Evolutionary conservation across 2,113 vertebrate genomes (phyloP), one percentile per base, ranked within the genome.

Genomic region (Bostrychus sinensis): DNA sequence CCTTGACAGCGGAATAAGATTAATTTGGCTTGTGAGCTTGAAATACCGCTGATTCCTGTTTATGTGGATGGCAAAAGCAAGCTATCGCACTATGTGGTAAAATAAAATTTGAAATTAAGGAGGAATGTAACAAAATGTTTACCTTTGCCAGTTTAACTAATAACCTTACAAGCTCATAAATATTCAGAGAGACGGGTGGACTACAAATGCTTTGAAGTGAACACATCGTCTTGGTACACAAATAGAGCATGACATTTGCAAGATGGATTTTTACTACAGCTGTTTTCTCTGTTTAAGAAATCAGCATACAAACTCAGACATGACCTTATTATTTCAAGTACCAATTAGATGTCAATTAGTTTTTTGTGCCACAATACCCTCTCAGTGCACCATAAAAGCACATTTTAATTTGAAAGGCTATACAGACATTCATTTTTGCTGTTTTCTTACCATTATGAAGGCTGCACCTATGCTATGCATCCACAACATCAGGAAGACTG

Each of bases 341-440:
- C 70, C 68, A 69, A 66, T 75, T 51, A 53, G 17, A 60, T 38
- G 22, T 67, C 61, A 81, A 77, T 75, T 74, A 73, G 65, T 43
- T 59, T 59, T 22, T 17, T 55, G 34, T 60, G 54, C 19, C 39
- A 14, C 51, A 25, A 54, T 65, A 53, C 66, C 53, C 54, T 34
- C 36, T 56, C 34, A 38, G 63, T 48, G 22, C 45, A 70, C 55
- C 16, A 23, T 16, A 60, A 70, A 53, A 48, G 45, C n/a, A 63
- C 50, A 32, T 75, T 41, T 55, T 62, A 41, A 69, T 62, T 62
- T 64, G 58, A 54, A 50, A 62, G 45, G 56, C 60, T 56, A 66
- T 25, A 32, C 38, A 57, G n/a, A 43, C 39, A 59, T 22, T 20
- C 14, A 22, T 62, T 57, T 62, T 82, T 22, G 37, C 20, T 4